These are phyloP conservation scores for Drosophila setosimentum DNA, from an alignment of 2,888 invertebrate species.

Conservation along the genomic window DNA sequence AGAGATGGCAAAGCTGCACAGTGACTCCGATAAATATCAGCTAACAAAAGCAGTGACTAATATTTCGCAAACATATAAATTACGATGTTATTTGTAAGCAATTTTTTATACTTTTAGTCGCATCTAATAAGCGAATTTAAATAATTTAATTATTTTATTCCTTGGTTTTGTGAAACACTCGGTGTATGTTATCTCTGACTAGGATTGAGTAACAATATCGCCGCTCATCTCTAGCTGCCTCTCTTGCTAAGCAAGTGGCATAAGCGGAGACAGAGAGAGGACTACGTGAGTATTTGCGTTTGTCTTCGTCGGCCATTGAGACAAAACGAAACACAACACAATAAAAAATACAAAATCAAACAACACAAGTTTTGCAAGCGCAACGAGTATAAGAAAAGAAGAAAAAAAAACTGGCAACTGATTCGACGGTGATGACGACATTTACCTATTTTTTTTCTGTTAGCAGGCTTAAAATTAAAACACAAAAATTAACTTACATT, in stretches of 20 bases:
- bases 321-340: constrained; percentile 57
- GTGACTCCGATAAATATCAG: background rate
- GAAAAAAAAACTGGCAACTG: constrained; percentile 33
- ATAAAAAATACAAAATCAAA: constrained; percentile 59
- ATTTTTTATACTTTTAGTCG: background rate
- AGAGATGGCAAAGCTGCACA: constrained; percentile 25
- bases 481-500: constrained; percentile 49
- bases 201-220: background rate
- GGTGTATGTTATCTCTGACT: constrained; percentile 3
- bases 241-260: constrained; percentile 44
- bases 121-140: background rate
- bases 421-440: constrained; percentile 54
- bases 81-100: background rate
- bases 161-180: background rate
- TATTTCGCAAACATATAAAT: background rate
- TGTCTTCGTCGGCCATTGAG: constrained; percentile 64
- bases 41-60: background rate
- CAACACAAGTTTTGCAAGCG: constrained; percentile 62
- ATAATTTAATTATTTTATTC: background rate
- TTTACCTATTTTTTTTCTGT: constrained; percentile 40
- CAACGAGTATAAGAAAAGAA: constrained; percentile 36
- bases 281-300: constrained; percentile 27
- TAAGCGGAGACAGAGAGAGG: constrained; percentile 32
- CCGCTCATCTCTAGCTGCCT: constrained; percentile 36
- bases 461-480: constrained; percentile 36